These are phyloP conservation scores for Onychorhynchus coronatus DNA, from an alignment of 2,113 vertebrate species.

Conservation along the genomic window DNA sequence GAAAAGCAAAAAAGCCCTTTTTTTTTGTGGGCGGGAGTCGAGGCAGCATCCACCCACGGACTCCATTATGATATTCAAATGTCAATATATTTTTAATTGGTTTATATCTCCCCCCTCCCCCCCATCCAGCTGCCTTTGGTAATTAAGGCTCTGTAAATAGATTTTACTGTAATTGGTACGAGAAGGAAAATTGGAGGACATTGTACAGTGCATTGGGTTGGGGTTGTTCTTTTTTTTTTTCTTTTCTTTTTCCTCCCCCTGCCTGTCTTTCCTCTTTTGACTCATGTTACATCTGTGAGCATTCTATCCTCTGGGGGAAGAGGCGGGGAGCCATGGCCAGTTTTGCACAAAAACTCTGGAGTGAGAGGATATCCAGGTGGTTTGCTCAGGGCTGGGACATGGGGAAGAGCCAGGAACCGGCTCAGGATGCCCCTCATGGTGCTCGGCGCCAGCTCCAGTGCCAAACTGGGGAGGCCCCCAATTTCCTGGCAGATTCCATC, in stretches of 20 bases:
- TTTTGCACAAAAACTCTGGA: neutral
- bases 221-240: neutral
- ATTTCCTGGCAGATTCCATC: fast-evolving
- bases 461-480: neutral
- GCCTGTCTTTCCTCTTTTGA: constrained; percentile 4
- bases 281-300: constrained; percentile 15
- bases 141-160: constrained; percentile 70
- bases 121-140: constrained; percentile 42
- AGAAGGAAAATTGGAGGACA: constrained; percentile 57
- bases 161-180: constrained; percentile 61
- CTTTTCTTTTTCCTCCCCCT: neutral
- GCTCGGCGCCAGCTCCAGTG: neutral
- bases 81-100: constrained; percentile 72
- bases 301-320: neutral
- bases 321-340: neutral
- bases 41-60: constrained; percentile 61
- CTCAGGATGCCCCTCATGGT: neutral
- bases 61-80: constrained; percentile 68
- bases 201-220: constrained; percentile 4
- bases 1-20: neutral
- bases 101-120: neutral
- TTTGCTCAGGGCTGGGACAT: fast-evolving
- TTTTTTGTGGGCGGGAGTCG: constrained; percentile 32
- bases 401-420: neutral
- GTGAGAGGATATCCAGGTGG: neutral